Conservation (phyloP, 2,113 vertebrate species). For the Coreoperca whiteheadi region DNA sequence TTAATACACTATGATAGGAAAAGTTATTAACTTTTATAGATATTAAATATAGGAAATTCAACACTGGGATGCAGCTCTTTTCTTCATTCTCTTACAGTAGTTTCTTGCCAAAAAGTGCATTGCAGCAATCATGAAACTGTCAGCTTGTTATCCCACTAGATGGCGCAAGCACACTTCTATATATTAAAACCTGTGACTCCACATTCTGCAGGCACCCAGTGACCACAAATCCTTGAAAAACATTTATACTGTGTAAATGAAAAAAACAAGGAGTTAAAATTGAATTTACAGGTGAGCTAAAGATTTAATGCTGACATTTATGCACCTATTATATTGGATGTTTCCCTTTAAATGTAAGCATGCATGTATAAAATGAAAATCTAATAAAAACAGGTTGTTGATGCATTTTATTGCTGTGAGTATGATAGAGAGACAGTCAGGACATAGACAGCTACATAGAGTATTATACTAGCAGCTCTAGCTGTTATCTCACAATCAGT, state of each 20-base stretch:
- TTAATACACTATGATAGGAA: background rate
- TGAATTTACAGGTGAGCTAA: background rate
- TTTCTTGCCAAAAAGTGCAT: background rate
- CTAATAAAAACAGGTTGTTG: constrained; percentile 44
- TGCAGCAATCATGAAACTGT: background rate
- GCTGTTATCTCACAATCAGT: background rate
- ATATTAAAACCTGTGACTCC: background rate
- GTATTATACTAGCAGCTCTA: background rate
- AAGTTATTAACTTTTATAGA: background rate
- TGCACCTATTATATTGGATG: background rate
- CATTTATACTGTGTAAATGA: background rate
- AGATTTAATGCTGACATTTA: constrained; percentile 31
- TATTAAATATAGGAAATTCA: background rate
- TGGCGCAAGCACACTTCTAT: constrained; percentile 62
- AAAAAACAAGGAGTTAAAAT: background rate
- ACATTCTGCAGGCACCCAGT: background rate
- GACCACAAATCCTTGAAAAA: constrained; percentile 5
- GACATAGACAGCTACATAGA: background rate
- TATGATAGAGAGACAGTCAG: background rate
- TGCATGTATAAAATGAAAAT: constrained; percentile 15
- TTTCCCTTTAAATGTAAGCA: constrained; percentile 35
- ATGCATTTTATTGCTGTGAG: constrained; percentile 26
- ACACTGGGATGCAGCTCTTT: background rate
- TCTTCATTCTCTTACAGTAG: background rate
- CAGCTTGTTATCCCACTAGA: constrained; percentile 66